Conservation (phyloP, 53 echinoderm and acorn worm genomes). For the Luidia sarsii region DNA sequence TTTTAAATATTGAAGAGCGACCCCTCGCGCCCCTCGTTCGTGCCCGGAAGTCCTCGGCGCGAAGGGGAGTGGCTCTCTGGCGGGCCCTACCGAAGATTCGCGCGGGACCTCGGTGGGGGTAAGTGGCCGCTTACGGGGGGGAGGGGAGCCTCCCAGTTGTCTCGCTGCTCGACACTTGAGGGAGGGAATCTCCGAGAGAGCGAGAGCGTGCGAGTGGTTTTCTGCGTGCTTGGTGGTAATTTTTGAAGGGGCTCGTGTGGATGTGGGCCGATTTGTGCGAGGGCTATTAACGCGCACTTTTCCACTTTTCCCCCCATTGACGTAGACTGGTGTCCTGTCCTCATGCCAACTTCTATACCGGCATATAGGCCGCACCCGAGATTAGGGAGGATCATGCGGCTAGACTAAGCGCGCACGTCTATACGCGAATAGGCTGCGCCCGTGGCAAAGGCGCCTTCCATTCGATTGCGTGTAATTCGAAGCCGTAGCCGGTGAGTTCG, state of each 20-base stretch:
- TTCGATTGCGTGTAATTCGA: too few relatives aligned
- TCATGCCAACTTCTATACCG: too few relatives aligned
- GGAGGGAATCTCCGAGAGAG: conserved; percentile 21
- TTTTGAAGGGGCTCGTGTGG: conserved; percentile 30
- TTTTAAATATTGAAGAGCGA: neutral
- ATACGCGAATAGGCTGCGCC: too few relatives aligned
- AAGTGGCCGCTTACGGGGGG: conserved; percentile 33
- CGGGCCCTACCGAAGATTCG: too few relatives aligned
- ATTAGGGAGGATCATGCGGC: too few relatives aligned
- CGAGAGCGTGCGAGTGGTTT: conserved; percentile 19
- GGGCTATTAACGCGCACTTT: neutral
- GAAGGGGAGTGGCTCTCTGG: neutral
- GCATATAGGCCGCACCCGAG: too few relatives aligned
- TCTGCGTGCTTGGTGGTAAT: conserved; percentile 26
- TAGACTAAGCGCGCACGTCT: too few relatives aligned
- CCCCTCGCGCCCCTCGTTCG: neutral
- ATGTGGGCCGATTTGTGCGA: neutral
- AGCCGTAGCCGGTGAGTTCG: too few relatives aligned
- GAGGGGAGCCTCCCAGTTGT: neutral
- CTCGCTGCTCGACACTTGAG: conserved; percentile 11
- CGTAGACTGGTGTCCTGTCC: too few relatives aligned
- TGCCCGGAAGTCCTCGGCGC: conserved; percentile 27
- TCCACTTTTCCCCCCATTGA: too few relatives aligned
- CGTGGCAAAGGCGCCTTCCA: too few relatives aligned
- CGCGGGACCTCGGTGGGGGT: neutral